These are phyloP conservation scores for Harpegnathos saltator DNA, from an alignment of 1,140 invertebrate species.

Conservation along the genomic window DNA sequence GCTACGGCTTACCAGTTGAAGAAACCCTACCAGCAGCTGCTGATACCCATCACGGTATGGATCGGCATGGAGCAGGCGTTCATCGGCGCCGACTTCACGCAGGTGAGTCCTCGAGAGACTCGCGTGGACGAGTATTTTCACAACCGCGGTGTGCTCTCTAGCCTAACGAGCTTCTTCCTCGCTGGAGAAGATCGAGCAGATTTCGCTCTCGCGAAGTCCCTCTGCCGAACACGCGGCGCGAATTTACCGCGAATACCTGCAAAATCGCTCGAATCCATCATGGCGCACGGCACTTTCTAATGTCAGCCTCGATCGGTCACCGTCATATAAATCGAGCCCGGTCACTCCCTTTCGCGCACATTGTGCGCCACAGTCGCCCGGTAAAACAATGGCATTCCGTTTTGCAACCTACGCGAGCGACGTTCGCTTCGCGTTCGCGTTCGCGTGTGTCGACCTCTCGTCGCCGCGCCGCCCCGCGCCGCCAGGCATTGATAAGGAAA, in stretches of 20 bases:
- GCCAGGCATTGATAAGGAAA: constrained; percentile 49
- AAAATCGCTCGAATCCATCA: background rate
- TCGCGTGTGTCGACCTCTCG: constrained; percentile 28
- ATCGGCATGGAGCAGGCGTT: constrained; percentile 99
- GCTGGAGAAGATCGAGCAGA: no score
- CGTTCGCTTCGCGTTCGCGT: background rate
- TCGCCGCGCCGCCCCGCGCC: background rate
- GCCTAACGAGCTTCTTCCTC: no score
- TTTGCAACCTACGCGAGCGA: constrained; percentile 28
- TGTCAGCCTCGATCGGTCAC: background rate
- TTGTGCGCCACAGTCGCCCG: background rate
- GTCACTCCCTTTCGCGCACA: constrained; percentile 37
- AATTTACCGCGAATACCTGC: no score
- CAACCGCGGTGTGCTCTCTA: no score
- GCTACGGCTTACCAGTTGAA: constrained; percentile 96
- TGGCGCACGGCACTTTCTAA: constrained; percentile 34
- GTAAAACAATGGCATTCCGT: constrained; percentile 52
- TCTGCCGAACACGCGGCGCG: no score
- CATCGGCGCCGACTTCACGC: constrained; percentile 97
- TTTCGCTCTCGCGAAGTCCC: no score
- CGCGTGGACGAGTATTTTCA: background rate
- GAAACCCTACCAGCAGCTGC: constrained; percentile 95
- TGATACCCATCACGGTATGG: constrained; percentile 98
- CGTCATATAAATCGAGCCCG: constrained; percentile 16
- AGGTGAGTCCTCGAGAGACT: constrained; percentile 87